Conservation (phyloP, 2,113 vertebrate species). For the Trinectes maculatus region DNA sequence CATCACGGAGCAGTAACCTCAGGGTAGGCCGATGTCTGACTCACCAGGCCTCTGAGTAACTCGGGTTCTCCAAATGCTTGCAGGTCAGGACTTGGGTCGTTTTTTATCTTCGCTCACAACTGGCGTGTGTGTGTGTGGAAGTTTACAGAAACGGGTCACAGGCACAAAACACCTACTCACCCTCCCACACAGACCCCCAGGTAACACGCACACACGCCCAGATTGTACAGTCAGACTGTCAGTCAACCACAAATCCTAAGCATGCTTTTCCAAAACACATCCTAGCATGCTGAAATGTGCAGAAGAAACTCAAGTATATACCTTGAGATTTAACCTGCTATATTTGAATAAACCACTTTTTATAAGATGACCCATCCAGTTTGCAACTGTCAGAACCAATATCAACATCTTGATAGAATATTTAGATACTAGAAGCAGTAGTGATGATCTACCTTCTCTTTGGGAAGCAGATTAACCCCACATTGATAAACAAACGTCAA, state of each 20-base stretch:
- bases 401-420: too few relatives aligned
- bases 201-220: conserved; percentile 19
- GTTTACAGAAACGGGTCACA: conserved; percentile 38
- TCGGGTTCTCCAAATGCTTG: conserved; percentile 35
- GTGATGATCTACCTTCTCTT: neutral
- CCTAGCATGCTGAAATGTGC: conserved; percentile 8
- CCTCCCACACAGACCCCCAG: conserved; percentile 5
- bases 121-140: conserved; percentile 19
- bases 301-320: neutral
- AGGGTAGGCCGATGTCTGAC: conserved; percentile 54
- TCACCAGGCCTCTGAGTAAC: conserved; percentile 53
- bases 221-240: neutral
- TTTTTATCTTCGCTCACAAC: conserved; percentile 12
- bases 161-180: conserved; percentile 8
- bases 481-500: too few relatives aligned
- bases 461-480: neutral
- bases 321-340: conserved; percentile 6
- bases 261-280: conserved; percentile 17
- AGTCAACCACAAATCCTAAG: neutral
- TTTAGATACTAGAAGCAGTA: too few relatives aligned
- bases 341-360: neutral
- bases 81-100: conserved; percentile 22
- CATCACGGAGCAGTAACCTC: conserved; percentile 47
- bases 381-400: conserved; percentile 20
- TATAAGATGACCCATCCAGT: neutral